Conservation (phyloP, 2,113 vertebrate species). For the Gallinago undulata region DNA sequence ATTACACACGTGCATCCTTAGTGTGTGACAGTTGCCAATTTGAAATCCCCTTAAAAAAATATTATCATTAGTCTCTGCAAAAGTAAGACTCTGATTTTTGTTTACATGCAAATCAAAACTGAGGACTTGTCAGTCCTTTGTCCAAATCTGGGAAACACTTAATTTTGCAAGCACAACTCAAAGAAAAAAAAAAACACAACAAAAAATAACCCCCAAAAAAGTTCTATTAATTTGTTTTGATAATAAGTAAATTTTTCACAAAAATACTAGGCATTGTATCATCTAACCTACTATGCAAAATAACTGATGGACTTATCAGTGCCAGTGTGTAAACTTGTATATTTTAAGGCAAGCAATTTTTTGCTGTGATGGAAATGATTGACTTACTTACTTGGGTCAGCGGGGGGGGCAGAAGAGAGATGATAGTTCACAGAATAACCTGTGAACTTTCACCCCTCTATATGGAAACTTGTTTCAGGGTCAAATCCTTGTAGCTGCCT, state of each 20-base stretch:
- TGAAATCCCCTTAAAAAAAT: slow-evolving; percentile 8
- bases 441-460: slow-evolving; percentile 96
- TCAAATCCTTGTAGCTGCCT: slow-evolving; percentile 95
- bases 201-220: too few species aligned
- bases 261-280: slow-evolving; percentile 27
- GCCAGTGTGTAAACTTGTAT: slow-evolving; percentile 52
- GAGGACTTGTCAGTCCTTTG: background rate
- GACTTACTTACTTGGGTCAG: slow-evolving; percentile 78
- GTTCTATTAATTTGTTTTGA: background rate
- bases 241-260: background rate
- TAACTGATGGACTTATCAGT: slow-evolving; percentile 44
- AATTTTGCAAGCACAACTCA: background rate
- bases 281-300: slow-evolving; percentile 2
- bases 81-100: background rate
- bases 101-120: background rate
- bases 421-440: slow-evolving; percentile 92
- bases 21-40: slow-evolving; percentile 11
- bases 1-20: background rate
- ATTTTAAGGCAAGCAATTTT: slow-evolving; percentile 67
- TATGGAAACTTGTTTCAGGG: slow-evolving; percentile 97
- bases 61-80: background rate
- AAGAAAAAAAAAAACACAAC: background rate
- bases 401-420: slow-evolving; percentile 85
- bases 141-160: background rate
- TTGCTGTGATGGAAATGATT: slow-evolving; percentile 79